phyloP scores from a whole-genome alignment of 2,888 invertebrate genomes.

The Eueremaeus valkanovi region DNA sequence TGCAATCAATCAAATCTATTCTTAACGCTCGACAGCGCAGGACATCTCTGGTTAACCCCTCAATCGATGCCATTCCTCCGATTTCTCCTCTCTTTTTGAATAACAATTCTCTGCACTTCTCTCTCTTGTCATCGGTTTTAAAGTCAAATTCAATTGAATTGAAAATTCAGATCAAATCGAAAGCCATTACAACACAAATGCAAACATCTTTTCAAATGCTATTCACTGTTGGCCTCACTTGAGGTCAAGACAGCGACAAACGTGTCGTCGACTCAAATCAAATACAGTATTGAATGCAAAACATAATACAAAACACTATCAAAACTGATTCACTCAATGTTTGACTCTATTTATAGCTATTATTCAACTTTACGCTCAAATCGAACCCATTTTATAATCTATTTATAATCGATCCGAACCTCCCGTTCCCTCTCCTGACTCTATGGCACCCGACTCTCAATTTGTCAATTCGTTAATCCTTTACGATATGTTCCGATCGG shows the following conservation, averaged over 20 bases:
- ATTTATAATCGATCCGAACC: too few relatives aligned
- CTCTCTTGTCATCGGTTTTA: not conserved
- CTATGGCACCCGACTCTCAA: conserved; percentile 13
- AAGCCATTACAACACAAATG: not conserved
- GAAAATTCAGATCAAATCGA: not conserved
- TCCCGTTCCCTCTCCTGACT: not conserved
- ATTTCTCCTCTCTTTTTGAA: not conserved
- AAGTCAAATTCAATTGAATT: conserved; percentile 5
- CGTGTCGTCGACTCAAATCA: too few relatives aligned
- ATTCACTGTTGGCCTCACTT: not conserved
- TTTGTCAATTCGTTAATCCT: conserved; percentile 21
- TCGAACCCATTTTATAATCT: not conserved
- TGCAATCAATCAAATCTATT: not conserved
- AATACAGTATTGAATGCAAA: not conserved
- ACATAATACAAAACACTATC: not conserved
- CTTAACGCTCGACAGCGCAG: conserved; percentile 15
- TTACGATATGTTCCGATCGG: not conserved
- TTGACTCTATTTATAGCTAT: not conserved
- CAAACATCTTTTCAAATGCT: conserved; percentile 2
- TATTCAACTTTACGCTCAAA: too few relatives aligned
- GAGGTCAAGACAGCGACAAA: not conserved
- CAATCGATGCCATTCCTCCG: conserved; percentile 1
- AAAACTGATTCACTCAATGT: not conserved
- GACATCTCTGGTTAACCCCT: conserved; percentile 17
- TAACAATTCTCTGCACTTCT: not conserved